A percentile compares a stretch with the other conserved stretches of the same genome.
Evolutionary conservation across 2,888 invertebrate genomes (phyloP).

Genomic region (Cerastis rubricosa): DNA sequence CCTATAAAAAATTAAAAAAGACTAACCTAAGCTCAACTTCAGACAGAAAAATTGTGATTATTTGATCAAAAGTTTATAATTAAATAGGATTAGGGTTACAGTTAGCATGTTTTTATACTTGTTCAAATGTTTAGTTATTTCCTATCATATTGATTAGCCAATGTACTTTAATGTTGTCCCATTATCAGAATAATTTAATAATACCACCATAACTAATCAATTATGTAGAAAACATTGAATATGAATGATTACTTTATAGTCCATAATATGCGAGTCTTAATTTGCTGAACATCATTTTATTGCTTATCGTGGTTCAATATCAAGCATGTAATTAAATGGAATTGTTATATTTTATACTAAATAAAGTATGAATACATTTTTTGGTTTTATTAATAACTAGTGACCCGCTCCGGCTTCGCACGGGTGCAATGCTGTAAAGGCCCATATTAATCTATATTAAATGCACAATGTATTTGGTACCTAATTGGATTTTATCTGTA

Average conservation of each 20-base stretch:
- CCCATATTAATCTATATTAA: too few species aligned
- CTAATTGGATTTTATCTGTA: neutral
- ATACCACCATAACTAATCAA: constrained; percentile 4
- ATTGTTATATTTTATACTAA: constrained; percentile 87
- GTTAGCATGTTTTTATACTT: constrained; percentile 41
- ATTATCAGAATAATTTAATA: constrained; percentile 8
- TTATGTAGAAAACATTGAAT: constrained; percentile 28
- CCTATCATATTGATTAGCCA: constrained; percentile 22
- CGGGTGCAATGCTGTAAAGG: too few species aligned
- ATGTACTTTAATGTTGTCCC: constrained; percentile 13
- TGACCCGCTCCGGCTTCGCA: too few species aligned
- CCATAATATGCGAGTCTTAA: constrained; percentile 47
- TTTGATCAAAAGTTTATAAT: constrained; percentile 52
- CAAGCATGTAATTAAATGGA: constrained; percentile 79
- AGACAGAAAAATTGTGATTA: constrained; percentile 33
- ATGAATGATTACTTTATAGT: constrained; percentile 42
- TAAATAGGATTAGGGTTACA: constrained; percentile 48
- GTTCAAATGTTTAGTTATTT: constrained; percentile 30
- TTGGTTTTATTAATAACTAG: constrained; percentile 45
- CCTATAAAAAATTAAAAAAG: neutral
- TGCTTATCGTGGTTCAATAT: constrained; percentile 70
- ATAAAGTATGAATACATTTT: constrained; percentile 76
- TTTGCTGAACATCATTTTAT: constrained; percentile 65
- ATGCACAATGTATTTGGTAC: too few species aligned
- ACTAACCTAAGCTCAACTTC: constrained; percentile 39